Evolutionary conservation across 2,888 invertebrate species (phyloP).

Genomic region (Ptychoptera contaminata): DNA sequence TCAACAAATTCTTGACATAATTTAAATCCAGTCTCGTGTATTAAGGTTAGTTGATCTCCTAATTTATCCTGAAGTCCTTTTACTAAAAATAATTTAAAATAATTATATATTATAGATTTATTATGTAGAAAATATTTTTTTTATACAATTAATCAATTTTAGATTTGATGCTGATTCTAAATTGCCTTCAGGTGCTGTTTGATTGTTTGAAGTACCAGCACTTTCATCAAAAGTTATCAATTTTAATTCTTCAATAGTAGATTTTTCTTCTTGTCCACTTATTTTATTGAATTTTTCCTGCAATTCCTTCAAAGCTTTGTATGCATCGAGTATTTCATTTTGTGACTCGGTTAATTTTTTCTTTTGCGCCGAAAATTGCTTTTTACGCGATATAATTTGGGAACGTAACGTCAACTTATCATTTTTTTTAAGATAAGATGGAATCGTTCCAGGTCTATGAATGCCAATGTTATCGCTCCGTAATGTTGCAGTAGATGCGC

Average conservation of each 20-base stretch:
- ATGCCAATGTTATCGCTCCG: too few species aligned
- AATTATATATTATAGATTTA: neutral
- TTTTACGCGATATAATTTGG: neutral
- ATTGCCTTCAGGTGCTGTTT: neutral
- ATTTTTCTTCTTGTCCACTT: conserved; percentile 5
- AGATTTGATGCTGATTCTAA: too few species aligned
- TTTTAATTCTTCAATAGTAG: conserved; percentile 7
- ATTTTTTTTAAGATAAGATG: conserved; percentile 5
- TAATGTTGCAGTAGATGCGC: too few species aligned
- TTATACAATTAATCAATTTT: too few species aligned
- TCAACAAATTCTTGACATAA: conserved; percentile 8
- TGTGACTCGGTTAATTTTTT: neutral
- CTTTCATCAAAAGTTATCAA: conserved; percentile 5
- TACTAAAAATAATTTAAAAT: neutral
- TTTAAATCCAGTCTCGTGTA: conserved; percentile 6
- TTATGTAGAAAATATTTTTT: neutral
- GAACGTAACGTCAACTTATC: conserved; percentile 2
- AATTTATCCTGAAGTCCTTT: neutral
- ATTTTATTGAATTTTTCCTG: conserved; percentile 7
- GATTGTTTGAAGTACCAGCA: neutral
- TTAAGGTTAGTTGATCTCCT: conserved; percentile 2
- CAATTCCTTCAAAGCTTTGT: conserved; percentile 7
- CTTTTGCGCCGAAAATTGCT: neutral
- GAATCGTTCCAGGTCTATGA: conserved; percentile 6
- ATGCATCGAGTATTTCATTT: conserved; percentile 2